These are phyloP conservation scores for Lasioglossum figueresi DNA, from an alignment of 2,888 invertebrate species.

Conservation along the genomic window DNA sequence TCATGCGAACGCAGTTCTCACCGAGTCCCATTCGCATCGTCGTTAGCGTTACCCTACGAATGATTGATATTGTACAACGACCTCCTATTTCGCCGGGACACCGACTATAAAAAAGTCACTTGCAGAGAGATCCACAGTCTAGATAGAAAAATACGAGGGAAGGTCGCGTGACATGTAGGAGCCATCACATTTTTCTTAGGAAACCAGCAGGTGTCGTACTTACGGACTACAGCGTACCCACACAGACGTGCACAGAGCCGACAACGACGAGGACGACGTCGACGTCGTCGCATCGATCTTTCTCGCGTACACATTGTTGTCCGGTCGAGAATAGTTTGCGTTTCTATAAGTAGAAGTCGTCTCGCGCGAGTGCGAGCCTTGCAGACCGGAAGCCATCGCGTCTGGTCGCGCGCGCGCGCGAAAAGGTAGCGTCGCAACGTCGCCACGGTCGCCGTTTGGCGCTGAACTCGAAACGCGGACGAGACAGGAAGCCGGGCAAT, in stretches of 20 bases:
- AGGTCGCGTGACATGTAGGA: neutral
- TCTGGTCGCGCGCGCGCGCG: too few species aligned
- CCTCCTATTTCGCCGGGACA: neutral
- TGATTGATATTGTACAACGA: neutral
- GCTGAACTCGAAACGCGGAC: neutral
- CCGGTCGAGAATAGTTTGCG: slow-evolving; percentile 23
- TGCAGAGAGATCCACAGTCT: neutral
- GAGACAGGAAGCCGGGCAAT: neutral
- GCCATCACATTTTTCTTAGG: neutral
- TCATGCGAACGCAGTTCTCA: neutral
- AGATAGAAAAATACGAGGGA: neutral
- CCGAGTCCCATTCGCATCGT: neutral
- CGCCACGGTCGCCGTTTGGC: neutral
- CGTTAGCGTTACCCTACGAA: neutral
- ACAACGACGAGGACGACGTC: neutral
- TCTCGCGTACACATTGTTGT: slow-evolving; percentile 18
- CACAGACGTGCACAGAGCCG: neutral
- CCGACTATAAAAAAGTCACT: neutral
- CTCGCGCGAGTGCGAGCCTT: neutral
- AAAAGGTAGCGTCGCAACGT: neutral
- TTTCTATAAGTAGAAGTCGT: slow-evolving; percentile 35
- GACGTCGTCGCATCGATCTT: slow-evolving; percentile 50
- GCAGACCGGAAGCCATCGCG: slow-evolving; percentile 33
- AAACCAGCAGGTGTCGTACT: neutral
- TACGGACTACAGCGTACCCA: neutral